Evolutionary conservation across 2,888 invertebrate species (phyloP).

Genomic region (Mimachlamys varia): DNA sequence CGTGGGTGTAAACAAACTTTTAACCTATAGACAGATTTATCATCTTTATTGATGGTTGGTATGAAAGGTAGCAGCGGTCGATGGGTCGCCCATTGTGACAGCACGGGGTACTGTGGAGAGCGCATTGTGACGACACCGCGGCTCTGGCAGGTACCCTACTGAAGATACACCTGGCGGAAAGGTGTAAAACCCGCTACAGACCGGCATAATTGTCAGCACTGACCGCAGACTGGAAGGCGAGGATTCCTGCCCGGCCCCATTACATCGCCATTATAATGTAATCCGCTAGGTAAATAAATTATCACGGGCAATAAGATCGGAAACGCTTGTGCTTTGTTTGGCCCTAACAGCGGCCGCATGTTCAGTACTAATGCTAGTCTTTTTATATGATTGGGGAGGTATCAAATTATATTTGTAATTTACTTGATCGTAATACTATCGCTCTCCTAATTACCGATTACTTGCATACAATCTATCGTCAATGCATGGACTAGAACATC

Average conservation of each 20-base stretch:
- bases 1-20: constrained; percentile 32
- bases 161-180: constrained; percentile 13
- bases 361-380: neutral
- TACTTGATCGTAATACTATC: constrained; percentile 46
- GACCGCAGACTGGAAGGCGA: constrained; percentile 13
- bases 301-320: neutral
- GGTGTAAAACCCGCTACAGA: constrained; percentile 25
- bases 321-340: constrained; percentile 26
- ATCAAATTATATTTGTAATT: constrained; percentile 54
- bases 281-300: constrained; percentile 18
- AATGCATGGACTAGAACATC: neutral
- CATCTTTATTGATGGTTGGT: neutral
- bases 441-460: constrained; percentile 42
- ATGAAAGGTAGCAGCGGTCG: neutral
- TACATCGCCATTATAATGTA: constrained; percentile 4
- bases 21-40: neutral
- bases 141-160: neutral
- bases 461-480: constrained; percentile 35
- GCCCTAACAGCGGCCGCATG: neutral
- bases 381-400: constrained; percentile 37
- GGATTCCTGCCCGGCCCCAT: neutral
- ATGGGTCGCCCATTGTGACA: neutral
- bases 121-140: neutral
- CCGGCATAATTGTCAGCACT: neutral
- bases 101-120: neutral